Evolutionary conservation across 2,797 vertebrate genomes (phyloP).

Genomic region (Dryobates pubescens): DNA sequence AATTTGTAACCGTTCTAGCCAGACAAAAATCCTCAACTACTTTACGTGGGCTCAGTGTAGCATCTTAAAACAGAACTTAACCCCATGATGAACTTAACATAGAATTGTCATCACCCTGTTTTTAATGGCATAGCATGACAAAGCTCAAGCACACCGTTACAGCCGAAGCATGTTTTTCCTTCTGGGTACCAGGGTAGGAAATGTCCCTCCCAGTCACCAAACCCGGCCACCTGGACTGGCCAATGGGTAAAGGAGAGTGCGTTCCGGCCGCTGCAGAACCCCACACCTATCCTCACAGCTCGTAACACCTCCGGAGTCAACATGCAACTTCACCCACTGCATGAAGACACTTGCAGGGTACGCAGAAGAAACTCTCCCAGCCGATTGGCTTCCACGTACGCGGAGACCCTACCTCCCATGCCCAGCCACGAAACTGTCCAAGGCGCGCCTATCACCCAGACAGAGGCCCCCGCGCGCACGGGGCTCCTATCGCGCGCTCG

Average conservation of each 20-base stretch:
- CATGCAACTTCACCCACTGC: fast-evolving
- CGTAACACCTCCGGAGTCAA: fast-evolving
- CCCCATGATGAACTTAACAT: fast-evolving
- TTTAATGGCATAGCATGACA: background rate
- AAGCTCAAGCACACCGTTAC: too few species aligned
- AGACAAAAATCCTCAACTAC: background rate
- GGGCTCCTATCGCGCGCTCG: background rate
- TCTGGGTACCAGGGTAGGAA: fast-evolving
- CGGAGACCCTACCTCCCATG: background rate
- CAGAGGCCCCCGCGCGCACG: fast-evolving
- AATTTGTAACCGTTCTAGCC: background rate
- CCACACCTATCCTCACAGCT: too few species aligned
- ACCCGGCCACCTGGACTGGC: fast-evolving
- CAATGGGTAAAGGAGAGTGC: fast-evolving
- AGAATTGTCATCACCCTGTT: fast-evolving
- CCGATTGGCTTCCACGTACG: too few species aligned
- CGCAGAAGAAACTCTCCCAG: fast-evolving
- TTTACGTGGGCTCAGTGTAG: too few species aligned
- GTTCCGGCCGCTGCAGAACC: fast-evolving
- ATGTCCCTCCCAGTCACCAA: fast-evolving
- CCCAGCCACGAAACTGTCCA: fast-evolving
- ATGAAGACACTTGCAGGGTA: fast-evolving
- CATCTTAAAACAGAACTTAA: too few species aligned
- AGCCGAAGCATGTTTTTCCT: fast-evolving
- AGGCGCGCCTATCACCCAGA: fast-evolving